Conservation (phyloP, 2,888 invertebrate species). For the Mechanitis messenoides region DNA sequence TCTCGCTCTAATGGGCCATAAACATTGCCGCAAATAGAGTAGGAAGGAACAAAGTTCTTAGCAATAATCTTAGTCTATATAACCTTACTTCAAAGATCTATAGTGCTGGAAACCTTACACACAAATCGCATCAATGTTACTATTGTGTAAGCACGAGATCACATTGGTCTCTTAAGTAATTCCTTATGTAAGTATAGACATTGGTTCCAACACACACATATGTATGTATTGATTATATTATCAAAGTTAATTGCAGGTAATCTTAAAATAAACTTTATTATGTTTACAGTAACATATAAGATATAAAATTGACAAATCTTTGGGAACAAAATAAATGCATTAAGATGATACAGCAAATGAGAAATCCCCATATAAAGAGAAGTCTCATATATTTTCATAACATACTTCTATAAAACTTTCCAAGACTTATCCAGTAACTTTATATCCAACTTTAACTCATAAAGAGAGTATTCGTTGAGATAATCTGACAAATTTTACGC, state of each 20-base stretch:
- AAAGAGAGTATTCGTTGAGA: slow-evolving; percentile 55
- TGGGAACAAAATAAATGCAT: too few relatives aligned
- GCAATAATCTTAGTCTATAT: slow-evolving; percentile 51
- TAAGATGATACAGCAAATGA: too few relatives aligned
- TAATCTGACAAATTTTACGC: slow-evolving; percentile 64
- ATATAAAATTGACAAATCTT: too few relatives aligned
- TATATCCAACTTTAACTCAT: slow-evolving; percentile 37
- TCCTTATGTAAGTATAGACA: too few relatives aligned
- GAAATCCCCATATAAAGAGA: too few relatives aligned
- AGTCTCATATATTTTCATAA: background rate
- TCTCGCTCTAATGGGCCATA: slow-evolving; percentile 66
- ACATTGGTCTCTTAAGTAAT: too few relatives aligned
- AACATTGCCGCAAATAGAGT: slow-evolving; percentile 64
- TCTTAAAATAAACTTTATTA: slow-evolving; percentile 3
- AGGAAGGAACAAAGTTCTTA: slow-evolving; percentile 52
- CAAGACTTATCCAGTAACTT: slow-evolving; percentile 34
- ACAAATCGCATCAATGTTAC: too few relatives aligned
- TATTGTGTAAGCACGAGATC: too few relatives aligned
- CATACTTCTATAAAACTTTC: background rate
- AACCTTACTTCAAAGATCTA: slow-evolving; percentile 30
- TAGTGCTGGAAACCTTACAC: slow-evolving; percentile 35
- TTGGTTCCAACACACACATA: too few relatives aligned
- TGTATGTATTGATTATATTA: background rate
- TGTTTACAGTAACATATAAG: too few relatives aligned
- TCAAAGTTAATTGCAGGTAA: background rate